Base-by-base conservation (phyloP, 1,140 invertebrate species). In the Orius insidiosus region DNA sequence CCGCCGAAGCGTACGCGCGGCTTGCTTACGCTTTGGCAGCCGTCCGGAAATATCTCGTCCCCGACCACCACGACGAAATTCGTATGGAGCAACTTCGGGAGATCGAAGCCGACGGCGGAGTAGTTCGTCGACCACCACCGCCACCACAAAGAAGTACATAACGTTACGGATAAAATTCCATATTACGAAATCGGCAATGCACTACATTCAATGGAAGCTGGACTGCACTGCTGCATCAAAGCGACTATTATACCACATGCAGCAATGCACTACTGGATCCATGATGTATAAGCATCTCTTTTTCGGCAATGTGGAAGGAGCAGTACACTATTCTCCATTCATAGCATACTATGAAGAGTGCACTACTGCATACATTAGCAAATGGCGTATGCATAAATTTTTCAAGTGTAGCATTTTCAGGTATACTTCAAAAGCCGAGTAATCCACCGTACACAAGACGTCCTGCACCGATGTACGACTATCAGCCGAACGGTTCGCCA, bases 1-100 rank as follows among this genome's bases (percentile, higher is more conserved):
- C 89, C 0, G 80, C 85, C 0, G 88, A 96, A 60, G 87, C 86
- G 1, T 87, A 96, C 62, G 82, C 84, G 11, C 71, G 90, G 45
- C 83, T 95, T 13, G 81, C 88, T 0, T 88, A 84, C 56, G 88
- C 88, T 11, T 65, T 94, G 5, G 77, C 80, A 1, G 87, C 88
- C 61, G 67, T 77, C 10, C 49, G 65, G 14, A 60, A 65, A 51
- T 68, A 65, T 55, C 54, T 69, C 7, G 61, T 68, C 33, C 78
- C 78, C 0, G 78, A 82, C 54, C 72, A 74, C 57, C 80, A 80
- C 56, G 85, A 88, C 54, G 79, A 82, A 54, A 85, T 87, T 48
- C 63, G 78, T 6, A 76, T 81, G 56, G 76, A 83, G 55, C 80
- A 83, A 59, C 70, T 82, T 58, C 68, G 78, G 9, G 78, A 82